Evolutionary conservation across 2,888 invertebrate genomes (phyloP), one percentile per base, ranked within the genome.

Genomic region (Troides aeacus): DNA sequence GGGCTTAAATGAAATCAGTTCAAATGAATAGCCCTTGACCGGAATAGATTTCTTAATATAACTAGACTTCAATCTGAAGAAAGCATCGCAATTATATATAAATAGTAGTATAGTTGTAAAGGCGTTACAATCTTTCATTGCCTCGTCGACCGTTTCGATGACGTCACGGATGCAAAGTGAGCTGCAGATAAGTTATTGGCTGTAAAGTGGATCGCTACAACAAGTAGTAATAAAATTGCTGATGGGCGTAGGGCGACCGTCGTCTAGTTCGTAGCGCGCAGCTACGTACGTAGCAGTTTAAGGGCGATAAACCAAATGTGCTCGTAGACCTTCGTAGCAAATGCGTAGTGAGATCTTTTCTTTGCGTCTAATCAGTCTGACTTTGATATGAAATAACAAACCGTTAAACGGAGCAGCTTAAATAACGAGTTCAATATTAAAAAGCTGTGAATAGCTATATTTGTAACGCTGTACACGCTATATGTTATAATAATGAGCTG

Each of bases 201-300:
- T 74, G 72, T 80, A 79, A 80, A 79, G 66, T 64, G 72, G 71
- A 75, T 73, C 73, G 73, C 72, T 71, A 74, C 74, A 74, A 78
- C 74, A 78, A 78, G 76, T 68, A 73, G 76, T 70, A 77, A 79
- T 81, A 80, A 81, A 79, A 76, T 66, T 62, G 61, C 66, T 72
- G 68, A 73, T 62, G 71, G 53, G 62, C 67, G 46, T 30, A 66
- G 62, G 57, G 64, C 42, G 62, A 17, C 57, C 30, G 68, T 62
- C 58, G 62, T 53, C 57, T 12, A 59, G 58, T 36, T 39, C 58
- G 36, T 58, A 64, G 63, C 30, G 64, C 62, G 46, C 30, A 56
- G 23, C 60, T 62, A 39, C 53, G 24, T 62, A 60, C 57, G 64
- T 46, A 46, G 15, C 46, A 46, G 46, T 63, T 66, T 66, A 61